Base-by-base conservation (phyloP, 2,888 invertebrate genomes). In the Eilema griseolum region DNA sequence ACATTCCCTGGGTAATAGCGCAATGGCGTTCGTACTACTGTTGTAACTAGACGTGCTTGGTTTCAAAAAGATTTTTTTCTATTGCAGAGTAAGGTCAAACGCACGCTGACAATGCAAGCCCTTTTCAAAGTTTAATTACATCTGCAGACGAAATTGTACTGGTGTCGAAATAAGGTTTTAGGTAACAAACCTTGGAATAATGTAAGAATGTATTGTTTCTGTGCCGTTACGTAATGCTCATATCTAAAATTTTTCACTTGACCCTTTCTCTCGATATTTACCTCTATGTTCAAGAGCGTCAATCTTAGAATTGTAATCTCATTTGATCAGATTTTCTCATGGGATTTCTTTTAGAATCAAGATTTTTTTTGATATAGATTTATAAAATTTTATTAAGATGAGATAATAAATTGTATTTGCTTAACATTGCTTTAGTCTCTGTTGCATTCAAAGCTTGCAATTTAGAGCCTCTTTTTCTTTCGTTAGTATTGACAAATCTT, bases 11-110 rank as follows among this genome's bases (percentile, higher is more conserved):
- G 66, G 65, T 59, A 24, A 56, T 63, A 71, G 73, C 71, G 74
- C 75, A 78, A 79, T 46, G 66, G 41, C 73, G 71, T 72, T 10
- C 5, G 23, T 28, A 16, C 46, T 2, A n/a, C 71, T 83, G 81
- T 69, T 72, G 81, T 76, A 82, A 83, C 46, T 37, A 33, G 56
- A 83, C 87, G 87, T 87, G 84, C 69, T 31, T 61, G 41, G 73
- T 71, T 80, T 83, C 73, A 73, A 83, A 77, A 72, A 76, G 41
- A 14, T 26, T 69, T 26, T 77, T 80, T 82, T 79, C 74, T 74
- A 74, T 70, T 76, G 56, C 75, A 81, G 76, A 80, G 74, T 82
- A 80, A 85, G 82, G 83, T 75, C 72, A 59, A 56, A 69, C 61
- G 61, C 46, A 57, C n/a, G 52, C 41, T 14, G 16, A 61, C 61